Conservation (phyloP, 2,113 vertebrate genomes). For the Ochotona curzoniae region DNA sequence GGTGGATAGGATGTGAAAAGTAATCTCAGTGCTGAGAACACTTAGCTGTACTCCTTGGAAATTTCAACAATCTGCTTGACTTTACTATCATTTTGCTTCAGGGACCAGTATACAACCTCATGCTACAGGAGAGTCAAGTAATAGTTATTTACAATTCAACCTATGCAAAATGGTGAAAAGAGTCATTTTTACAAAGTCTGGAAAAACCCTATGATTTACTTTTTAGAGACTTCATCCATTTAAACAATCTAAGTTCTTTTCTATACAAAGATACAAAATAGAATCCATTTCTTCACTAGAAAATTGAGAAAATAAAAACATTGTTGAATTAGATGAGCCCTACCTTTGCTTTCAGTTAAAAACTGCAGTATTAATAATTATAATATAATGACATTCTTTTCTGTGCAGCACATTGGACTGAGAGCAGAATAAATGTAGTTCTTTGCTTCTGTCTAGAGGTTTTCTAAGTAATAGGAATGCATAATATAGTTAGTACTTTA, state of each 20-base stretch:
- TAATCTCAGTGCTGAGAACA: neutral
- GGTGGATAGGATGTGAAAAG: neutral
- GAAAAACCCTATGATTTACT: neutral
- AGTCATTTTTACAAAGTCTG: neutral
- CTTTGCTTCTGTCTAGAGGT: neutral
- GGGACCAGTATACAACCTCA: neutral
- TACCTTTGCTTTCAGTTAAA: slow-evolving; percentile 33
- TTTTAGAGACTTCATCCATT: neutral
- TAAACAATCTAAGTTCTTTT: neutral
- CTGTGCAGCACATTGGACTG: neutral
- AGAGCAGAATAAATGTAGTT: slow-evolving; percentile 1
- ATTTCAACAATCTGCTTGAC: neutral
- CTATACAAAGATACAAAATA: neutral
- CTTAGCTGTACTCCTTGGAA: neutral
- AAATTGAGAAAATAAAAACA: neutral
- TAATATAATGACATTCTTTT: neutral
- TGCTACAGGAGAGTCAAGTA: neutral
- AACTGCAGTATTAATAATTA: neutral
- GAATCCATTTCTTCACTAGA: neutral
- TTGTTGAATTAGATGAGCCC: neutral
- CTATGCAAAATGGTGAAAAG: neutral
- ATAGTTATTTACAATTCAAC: neutral
- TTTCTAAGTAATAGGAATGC: neutral
- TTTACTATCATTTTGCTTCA: slow-evolving; percentile 1
- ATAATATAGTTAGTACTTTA: neutral